Base-by-base conservation (phyloP, 2,797 vertebrate species). In the Chiroxiphia lanceolata region DNA sequence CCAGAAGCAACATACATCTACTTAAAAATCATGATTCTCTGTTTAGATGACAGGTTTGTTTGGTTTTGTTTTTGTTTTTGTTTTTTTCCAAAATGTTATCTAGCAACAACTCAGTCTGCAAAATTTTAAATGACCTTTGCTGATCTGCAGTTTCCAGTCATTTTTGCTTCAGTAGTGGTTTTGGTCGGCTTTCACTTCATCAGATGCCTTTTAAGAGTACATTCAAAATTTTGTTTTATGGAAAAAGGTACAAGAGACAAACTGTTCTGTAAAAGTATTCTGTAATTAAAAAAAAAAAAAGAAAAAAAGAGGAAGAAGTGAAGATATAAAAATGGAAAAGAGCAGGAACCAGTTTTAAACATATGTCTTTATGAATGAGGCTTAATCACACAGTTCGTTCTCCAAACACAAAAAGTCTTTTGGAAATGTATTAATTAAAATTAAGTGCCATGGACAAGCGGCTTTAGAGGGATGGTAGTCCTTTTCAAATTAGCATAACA, bases 401-500 rank as follows among this genome's bases (percentile, higher is more conserved):
- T 95, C 93, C 97, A 96, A 97, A 96, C 77, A 97, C 89, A 96
- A 93, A 92, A 96, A 95, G 75, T 92, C 82, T 91, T 90, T 94
- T 90, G 74, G 87, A 95, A 94, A 95, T 44, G 88, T 89, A 91
- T 95, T 96, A 90, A 97, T 97, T 97, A 97, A 97, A 97, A 96
- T 77, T 89, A 97, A 97, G 86, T 50, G 83, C 93, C 89, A 45
- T 0, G 56, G 97, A 95, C 95, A 94, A 95, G 96, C 29, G 2
- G 89, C 95, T 97, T 91, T 80, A 67, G 86, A 89, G 70, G 89
- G 91, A 68, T 36, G 12, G 70, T 75, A 93, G 92, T 69, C 94
- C 94, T 92, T 75, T 95, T 89, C 84, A 94, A 94, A 98, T 98
- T 98, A 98, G 98, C 97, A 97, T 89, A 96, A 97, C 84, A 91